Conservation (phyloP, 2,113 vertebrate species). For the Tragelaphus strepsiceros region DNA sequence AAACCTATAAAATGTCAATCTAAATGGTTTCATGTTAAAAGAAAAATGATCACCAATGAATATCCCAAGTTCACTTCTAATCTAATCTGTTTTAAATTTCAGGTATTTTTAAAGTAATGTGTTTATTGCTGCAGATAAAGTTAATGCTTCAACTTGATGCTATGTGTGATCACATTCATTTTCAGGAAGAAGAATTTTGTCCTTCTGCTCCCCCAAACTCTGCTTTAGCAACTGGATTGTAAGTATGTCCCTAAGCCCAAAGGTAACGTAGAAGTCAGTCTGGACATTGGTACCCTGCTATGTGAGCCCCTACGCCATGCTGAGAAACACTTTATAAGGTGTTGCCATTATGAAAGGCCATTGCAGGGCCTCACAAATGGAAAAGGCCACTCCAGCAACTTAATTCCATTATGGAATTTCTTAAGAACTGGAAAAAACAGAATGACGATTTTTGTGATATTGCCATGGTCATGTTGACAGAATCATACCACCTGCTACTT, state of each 20-base stretch:
- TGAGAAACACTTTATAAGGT: background rate
- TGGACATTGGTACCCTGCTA: background rate
- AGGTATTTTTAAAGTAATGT: background rate
- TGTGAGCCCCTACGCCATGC: background rate
- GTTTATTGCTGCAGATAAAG: background rate
- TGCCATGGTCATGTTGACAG: background rate
- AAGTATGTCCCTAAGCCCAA: background rate
- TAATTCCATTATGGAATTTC: background rate
- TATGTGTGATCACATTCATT: background rate
- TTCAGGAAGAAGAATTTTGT: background rate
- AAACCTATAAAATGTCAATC: background rate
- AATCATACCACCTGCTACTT: background rate
- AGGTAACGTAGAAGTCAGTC: accelerated
- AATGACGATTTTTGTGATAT: background rate
- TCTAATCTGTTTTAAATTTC: background rate
- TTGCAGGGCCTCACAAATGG: too few relatives aligned
- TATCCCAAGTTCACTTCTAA: background rate
- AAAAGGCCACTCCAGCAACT: background rate
- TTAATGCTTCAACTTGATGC: background rate
- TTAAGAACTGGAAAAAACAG: background rate
- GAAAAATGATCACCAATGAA: background rate
- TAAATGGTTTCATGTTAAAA: background rate
- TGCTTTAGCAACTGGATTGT: background rate
- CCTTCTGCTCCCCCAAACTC: background rate
- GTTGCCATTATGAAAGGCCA: background rate